Percentiles rank a stretch among this genome's conserved stretches.
These are phyloP conservation scores for Coreoperca whiteheadi DNA, from an alignment of 2,113 vertebrate species.

Conservation along the genomic window DNA sequence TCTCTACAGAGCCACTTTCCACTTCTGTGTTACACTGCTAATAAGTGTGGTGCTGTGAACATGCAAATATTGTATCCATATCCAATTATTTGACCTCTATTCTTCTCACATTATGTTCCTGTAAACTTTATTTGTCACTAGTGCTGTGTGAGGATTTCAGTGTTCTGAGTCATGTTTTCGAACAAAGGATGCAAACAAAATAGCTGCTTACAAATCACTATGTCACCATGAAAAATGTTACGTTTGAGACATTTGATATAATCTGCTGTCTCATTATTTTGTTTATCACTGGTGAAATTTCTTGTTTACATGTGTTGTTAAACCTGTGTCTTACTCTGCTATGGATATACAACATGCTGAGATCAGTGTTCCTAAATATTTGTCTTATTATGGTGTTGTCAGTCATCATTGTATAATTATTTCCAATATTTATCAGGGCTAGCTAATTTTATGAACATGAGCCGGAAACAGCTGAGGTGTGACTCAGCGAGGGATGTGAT, in stretches of 20 bases:
- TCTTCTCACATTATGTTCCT: conserved; percentile 53
- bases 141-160: conserved; percentile 59
- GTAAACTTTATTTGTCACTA: conserved; percentile 53
- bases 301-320: conserved; percentile 61
- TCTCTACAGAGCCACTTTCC: conserved; percentile 43
- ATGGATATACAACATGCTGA: conserved; percentile 60
- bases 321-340: conserved; percentile 63
- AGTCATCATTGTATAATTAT: conserved; percentile 58
- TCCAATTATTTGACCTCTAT: conserved; percentile 27
- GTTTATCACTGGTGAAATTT: conserved; percentile 56
- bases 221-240: conserved; percentile 35
- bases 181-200: conserved; percentile 57
- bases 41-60: conserved; percentile 65
- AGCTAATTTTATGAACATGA: conserved; percentile 28
- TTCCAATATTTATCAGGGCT: conserved; percentile 61
- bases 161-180: conserved; percentile 53
- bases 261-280: conserved; percentile 42
- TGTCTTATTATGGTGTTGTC: conserved; percentile 67
- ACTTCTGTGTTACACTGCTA: conserved; percentile 62
- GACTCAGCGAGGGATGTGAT: conserved; percentile 24
- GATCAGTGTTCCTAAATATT: conserved; percentile 64
- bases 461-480: conserved; percentile 24
- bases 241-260: conserved; percentile 30
- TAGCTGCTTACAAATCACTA: conserved; percentile 57
- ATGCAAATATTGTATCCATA: conserved; percentile 48